These are phyloP conservation scores for Teleogryllus occipitalis DNA, from an alignment of 1,140 invertebrate genomes.

Conservation along the genomic window DNA sequence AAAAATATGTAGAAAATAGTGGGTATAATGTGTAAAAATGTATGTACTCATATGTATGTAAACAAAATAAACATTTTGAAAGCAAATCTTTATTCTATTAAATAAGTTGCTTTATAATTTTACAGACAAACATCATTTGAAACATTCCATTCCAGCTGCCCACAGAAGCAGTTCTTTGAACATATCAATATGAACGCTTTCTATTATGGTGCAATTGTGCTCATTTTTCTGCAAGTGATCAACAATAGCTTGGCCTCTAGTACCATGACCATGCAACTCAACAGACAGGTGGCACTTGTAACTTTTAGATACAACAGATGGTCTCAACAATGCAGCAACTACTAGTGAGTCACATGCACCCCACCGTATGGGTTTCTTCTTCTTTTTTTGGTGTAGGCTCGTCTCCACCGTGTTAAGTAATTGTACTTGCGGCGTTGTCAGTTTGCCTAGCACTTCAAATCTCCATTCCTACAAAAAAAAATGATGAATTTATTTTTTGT, in stretches of 20 bases:
- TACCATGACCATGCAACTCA: slow-evolving; percentile 44
- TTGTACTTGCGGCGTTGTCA: slow-evolving; percentile 36
- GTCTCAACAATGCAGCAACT: slow-evolving; percentile 42
- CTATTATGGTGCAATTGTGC: slow-evolving; percentile 45
- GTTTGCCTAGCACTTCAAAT: slow-evolving; percentile 37
- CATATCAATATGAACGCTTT: slow-evolving; percentile 21
- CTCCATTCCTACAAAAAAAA: slow-evolving; percentile 46
- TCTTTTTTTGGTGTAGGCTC: slow-evolving; percentile 31
- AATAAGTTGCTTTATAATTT: neutral
- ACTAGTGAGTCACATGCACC: slow-evolving; percentile 49
- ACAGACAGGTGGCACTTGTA: slow-evolving; percentile 42
- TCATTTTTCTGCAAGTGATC: slow-evolving; percentile 40
- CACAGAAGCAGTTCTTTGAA: slow-evolving; percentile 13
- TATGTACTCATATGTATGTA: neutral
- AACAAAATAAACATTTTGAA: neutral
- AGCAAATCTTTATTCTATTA: neutral
- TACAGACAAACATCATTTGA: neutral
- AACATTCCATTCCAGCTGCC: slow-evolving; percentile 8
- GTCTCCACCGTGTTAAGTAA: slow-evolving; percentile 47
- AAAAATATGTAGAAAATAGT: no score
- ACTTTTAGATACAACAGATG: slow-evolving; percentile 31
- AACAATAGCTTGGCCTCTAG: slow-evolving; percentile 50
- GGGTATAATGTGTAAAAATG: slow-evolving; percentile 10
- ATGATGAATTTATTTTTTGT: neutral
- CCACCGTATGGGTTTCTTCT: slow-evolving; percentile 29